Evolutionary conservation across 2,888 invertebrate genomes (phyloP).

Genomic region (Tenthredo mesomela): DNA sequence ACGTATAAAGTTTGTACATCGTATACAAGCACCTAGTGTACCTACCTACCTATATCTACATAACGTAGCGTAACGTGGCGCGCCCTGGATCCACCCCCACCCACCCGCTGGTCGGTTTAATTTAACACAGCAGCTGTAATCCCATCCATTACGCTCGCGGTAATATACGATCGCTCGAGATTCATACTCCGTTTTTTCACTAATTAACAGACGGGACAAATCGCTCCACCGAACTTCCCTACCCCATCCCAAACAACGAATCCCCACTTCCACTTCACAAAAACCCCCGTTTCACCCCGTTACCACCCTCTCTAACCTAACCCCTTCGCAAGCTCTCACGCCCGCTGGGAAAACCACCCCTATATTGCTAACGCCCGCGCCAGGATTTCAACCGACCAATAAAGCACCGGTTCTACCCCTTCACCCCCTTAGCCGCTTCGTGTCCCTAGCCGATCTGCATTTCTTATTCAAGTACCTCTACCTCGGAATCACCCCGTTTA

Average conservation of each 20-base stretch:
- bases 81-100: conserved; percentile 36
- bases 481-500: conserved; percentile 4
- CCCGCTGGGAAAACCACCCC: conserved; percentile 58
- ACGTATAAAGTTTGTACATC: background rate
- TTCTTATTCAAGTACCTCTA: conserved; percentile 7
- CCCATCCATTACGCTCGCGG: conserved; percentile 77
- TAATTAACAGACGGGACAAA: conserved; percentile 79
- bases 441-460: conserved; percentile 13
- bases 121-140: conserved; percentile 79
- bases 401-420: conserved; percentile 39
- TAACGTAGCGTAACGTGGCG: conserved; percentile 64
- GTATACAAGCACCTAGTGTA: background rate
- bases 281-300: conserved; percentile 56
- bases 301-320: conserved; percentile 19
- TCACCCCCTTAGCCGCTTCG: background rate
- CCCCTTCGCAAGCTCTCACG: conserved; percentile 57
- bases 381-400: conserved; percentile 57
- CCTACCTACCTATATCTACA: conserved; percentile 69
- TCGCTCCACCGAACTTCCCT: conserved; percentile 74
- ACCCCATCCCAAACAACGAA: conserved; percentile 56
- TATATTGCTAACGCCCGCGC: conserved; percentile 58
- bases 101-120: conserved; percentile 75
- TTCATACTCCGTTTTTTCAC: conserved; percentile 79
- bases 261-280: conserved; percentile 60
- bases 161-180: conserved; percentile 79